A percentile compares a stretch with the other conserved stretches of the same genome.
Evolutionary conservation across 2,113 vertebrate species (phyloP).

Genomic region (Mustelus asterias): DNA sequence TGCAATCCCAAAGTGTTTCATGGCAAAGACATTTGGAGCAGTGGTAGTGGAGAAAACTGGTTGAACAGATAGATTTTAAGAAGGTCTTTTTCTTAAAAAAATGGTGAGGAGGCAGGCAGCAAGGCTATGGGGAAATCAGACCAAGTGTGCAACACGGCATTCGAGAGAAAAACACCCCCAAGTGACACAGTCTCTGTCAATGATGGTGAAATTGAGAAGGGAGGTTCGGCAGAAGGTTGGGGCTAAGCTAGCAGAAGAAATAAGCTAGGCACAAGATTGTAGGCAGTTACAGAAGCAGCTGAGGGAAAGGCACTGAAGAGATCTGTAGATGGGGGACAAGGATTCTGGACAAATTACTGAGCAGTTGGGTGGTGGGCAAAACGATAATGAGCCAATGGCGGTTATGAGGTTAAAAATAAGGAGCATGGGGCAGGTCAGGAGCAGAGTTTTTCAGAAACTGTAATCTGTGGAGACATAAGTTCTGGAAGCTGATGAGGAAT

Average conservation of each 20-base stretch:
- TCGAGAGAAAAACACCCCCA: neutral
- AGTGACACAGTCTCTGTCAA: neutral
- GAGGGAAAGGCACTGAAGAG: neutral
- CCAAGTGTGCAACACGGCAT: no score
- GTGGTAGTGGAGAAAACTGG: neutral
- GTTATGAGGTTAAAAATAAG: neutral
- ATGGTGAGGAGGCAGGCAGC: neutral
- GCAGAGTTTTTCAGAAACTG: neutral
- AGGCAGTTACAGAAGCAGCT: neutral
- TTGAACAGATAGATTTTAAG: neutral
- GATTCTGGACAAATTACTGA: neutral
- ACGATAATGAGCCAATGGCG: neutral
- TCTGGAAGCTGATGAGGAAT: neutral
- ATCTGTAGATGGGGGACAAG: neutral
- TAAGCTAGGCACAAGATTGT: neutral
- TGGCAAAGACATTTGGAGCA: neutral
- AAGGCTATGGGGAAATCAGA: neutral
- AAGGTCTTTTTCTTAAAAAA: neutral
- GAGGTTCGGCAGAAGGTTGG: neutral
- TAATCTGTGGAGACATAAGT: neutral
- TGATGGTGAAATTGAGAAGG: neutral
- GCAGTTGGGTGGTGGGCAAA: neutral
- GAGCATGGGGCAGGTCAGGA: neutral
- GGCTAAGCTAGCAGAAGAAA: neutral
- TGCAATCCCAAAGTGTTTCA: neutral